Evolutionary conservation across 2,797 vertebrate species (phyloP).

Genomic region (Ataeniobius toweri): DNA sequence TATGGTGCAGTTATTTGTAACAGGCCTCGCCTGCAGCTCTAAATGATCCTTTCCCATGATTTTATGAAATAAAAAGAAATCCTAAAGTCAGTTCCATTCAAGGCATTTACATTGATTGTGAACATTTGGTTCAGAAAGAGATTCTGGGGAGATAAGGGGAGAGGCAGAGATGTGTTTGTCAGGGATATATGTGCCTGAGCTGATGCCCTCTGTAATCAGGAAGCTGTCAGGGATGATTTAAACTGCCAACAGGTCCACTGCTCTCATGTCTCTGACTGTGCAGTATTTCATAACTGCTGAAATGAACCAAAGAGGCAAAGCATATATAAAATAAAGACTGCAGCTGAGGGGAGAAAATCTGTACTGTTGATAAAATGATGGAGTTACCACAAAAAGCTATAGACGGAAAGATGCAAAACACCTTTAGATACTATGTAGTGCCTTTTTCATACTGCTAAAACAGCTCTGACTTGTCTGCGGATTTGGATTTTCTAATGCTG

Average conservation of each 20-base stretch:
- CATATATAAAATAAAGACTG: conserved; percentile 2
- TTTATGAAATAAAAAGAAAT: background rate
- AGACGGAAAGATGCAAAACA: background rate
- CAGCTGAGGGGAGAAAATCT: background rate
- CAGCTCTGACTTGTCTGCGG: background rate
- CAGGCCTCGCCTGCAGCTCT: background rate
- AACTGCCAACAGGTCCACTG: conserved; percentile 39
- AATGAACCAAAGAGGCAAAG: conserved; percentile 9
- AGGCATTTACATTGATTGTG: conserved; percentile 15
- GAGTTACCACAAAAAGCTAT: background rate
- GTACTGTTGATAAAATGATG: conserved; percentile 5
- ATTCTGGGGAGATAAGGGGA: background rate
- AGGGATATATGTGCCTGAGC: conserved; percentile 15
- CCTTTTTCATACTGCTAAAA: background rate
- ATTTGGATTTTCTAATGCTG: conserved; percentile 1
- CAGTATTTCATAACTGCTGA: conserved; percentile 48
- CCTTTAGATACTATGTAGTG: background rate
- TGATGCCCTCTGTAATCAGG: conserved; percentile 61
- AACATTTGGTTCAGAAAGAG: background rate
- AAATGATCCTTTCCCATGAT: background rate
- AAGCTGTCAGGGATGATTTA: conserved; percentile 69
- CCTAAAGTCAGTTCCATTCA: background rate
- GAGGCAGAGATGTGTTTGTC: conserved; percentile 35
- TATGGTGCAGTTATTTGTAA: conserved; percentile 2
- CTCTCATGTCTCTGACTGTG: conserved; percentile 37